These are phyloP conservation scores for Eufriesea mexicana DNA, from an alignment of 1,140 invertebrate genomes.

Conservation along the genomic window DNA sequence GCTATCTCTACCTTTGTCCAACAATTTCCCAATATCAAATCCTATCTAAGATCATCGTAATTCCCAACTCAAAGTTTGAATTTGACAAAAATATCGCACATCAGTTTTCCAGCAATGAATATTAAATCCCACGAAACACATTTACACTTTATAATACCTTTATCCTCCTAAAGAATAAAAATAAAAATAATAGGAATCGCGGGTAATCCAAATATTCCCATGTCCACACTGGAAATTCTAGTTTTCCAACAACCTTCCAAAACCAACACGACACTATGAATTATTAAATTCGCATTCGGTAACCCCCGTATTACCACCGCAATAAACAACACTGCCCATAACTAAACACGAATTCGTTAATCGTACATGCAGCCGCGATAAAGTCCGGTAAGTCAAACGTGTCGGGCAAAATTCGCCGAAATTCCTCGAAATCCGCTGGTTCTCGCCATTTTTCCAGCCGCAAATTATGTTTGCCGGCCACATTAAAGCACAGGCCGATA, in stretches of 20 bases:
- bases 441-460: conserved; percentile 18
- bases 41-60: too few species aligned
- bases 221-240: not conserved
- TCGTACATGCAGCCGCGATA: not conserved
- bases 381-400: not conserved
- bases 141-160: too few species aligned
- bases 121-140: too few species aligned
- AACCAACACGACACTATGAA: not conserved
- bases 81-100: too few species aligned
- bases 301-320: not conserved
- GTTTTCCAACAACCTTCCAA: not conserved
- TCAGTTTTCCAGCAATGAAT: too few species aligned
- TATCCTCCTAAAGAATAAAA: too few species aligned
- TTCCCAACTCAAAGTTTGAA: too few species aligned
- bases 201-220: not conserved
- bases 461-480: conserved; percentile 17
- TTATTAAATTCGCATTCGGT: not conserved
- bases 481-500: not conserved
- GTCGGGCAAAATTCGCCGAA: not conserved
- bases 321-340: not conserved
- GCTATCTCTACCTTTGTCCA: too few species aligned
- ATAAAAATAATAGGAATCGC: too few species aligned
- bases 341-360: conserved; percentile 12
- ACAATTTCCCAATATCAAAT: too few species aligned
- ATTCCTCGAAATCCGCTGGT: conserved; percentile 12